Evolutionary conservation across 2,888 invertebrate species (phyloP).

Genomic region (Crematogaster levior): DNA sequence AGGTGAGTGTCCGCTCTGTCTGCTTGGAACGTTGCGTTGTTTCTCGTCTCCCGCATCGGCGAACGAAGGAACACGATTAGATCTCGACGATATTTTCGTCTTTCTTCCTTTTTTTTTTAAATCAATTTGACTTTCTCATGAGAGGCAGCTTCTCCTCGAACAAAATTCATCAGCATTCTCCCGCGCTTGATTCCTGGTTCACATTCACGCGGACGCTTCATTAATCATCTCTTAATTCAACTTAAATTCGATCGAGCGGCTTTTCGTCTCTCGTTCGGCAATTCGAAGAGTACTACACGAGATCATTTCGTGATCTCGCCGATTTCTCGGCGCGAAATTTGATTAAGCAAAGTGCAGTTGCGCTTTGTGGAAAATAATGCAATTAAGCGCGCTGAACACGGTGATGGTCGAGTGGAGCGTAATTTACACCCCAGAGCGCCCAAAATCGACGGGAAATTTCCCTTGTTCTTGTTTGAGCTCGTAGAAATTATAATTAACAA

Average conservation of each 20-base stretch:
- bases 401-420: neutral
- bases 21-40: conserved; percentile 73
- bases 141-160: neutral
- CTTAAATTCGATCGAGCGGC: neutral
- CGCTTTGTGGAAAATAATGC: conserved; percentile 39
- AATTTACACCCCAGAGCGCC: conserved; percentile 25
- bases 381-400: conserved; percentile 22
- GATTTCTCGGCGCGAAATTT: conserved; percentile 36
- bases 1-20: conserved; percentile 76
- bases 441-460: conserved; percentile 13
- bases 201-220: neutral
- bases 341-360: conserved; percentile 42
- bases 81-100: neutral
- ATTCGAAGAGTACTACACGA: neutral
- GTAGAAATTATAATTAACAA: neutral
- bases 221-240: conserved; percentile 17
- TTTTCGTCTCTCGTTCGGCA: neutral
- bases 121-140: neutral
- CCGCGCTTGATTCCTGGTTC: neutral
- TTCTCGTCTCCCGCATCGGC: conserved; percentile 55
- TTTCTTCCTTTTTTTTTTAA: neutral
- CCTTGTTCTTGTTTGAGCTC: neutral
- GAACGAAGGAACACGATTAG: conserved; percentile 10
- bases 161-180: no score
- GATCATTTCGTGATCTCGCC: neutral